phyloP scores from a whole-genome alignment of 1,140 invertebrate species.

The Galleria mellonella region DNA sequence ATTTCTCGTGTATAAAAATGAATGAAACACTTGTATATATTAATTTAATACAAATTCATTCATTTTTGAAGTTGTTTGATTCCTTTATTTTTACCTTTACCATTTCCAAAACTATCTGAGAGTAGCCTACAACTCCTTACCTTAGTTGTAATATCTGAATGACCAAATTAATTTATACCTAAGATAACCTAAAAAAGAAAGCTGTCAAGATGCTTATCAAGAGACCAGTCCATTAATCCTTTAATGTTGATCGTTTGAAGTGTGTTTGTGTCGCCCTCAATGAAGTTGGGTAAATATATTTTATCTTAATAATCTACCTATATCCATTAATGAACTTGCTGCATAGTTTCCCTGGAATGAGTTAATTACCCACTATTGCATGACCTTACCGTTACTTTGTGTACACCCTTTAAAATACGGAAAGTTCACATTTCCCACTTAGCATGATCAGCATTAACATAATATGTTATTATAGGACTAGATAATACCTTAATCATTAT shows the following conservation, averaged over 20 bases:
- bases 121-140: not conserved
- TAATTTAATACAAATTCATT: not conserved
- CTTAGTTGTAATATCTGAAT: slow-evolving; percentile 6
- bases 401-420: slow-evolving; percentile 42
- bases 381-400: slow-evolving; percentile 34
- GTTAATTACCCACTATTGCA: slow-evolving; percentile 58
- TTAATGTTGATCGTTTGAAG: slow-evolving; percentile 54
- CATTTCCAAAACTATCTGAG: not conserved
- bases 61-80: slow-evolving; percentile 5
- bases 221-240: slow-evolving; percentile 42
- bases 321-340: slow-evolving; percentile 56
- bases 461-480: not conserved
- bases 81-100: slow-evolving; percentile 34
- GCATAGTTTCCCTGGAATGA: slow-evolving; percentile 63
- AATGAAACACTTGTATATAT: slow-evolving; percentile 21
- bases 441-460: slow-evolving; percentile 45
- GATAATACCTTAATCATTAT: not conserved
- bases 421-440: slow-evolving; percentile 34
- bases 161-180: slow-evolving; percentile 8
- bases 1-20: slow-evolving; percentile 27
- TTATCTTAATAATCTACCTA: slow-evolving; percentile 57
- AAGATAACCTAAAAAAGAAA: slow-evolving; percentile 40
- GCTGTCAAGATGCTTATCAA: slow-evolving; percentile 71
- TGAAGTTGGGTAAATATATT: slow-evolving; percentile 69
- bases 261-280: slow-evolving; percentile 68